Evolutionary conservation across 2,888 invertebrate genomes (phyloP), one percentile per base, ranked within the genome.

Genomic region (Tigriopus californicus): DNA sequence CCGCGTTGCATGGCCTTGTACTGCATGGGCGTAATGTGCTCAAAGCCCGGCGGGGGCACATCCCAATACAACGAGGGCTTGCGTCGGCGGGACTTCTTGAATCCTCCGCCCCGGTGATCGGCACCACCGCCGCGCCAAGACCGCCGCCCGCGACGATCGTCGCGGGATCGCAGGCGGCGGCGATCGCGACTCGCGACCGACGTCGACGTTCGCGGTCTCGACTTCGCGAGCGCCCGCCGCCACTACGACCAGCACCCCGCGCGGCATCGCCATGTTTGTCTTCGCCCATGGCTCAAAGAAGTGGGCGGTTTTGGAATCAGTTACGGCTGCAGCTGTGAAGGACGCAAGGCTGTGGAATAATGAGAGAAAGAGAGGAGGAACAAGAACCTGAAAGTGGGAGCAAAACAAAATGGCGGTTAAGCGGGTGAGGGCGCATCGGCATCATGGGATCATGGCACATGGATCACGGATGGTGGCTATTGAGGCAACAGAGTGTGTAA

Each of bases 61-160:
- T 97, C 97, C 97, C 97, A 97, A 71, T 95, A 97, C 40, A 89
- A 73, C n/a, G 89, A 89, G 44, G 85, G 84, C 74, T 89, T 89
- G 67, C 88, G 80, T 65, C 89, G 78, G 13, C 52, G 24, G n/a
- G 22, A 33, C 52, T 59, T 59, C 15, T 33, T n/a, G 15, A 25
- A 40, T 13, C 22, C 53, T 6, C 49, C 47, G n/a, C 58, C 58
- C 15, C 25, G 13, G 18, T 15, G 12, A 15, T 22, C 33, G n/a
- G 15, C 13, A 10, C 15, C 58, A 13, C 61, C 49, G 54, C 41
- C 61, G 13, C n/a, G n/a, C n/a, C n/a, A n/a, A n/a, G n/a, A n/a
- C n/a, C n/a, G n/a, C n/a, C n/a, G n/a, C n/a, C 46, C 18, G 24
- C 44, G 42, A 52, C 65, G 64, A 20, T 63, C 61, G 20, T 65